A percentile compares a stretch with the other conserved stretches of the same genome.
Conservation (phyloP, 2,113 vertebrate genomes). For the Lonchura striata region DNA sequence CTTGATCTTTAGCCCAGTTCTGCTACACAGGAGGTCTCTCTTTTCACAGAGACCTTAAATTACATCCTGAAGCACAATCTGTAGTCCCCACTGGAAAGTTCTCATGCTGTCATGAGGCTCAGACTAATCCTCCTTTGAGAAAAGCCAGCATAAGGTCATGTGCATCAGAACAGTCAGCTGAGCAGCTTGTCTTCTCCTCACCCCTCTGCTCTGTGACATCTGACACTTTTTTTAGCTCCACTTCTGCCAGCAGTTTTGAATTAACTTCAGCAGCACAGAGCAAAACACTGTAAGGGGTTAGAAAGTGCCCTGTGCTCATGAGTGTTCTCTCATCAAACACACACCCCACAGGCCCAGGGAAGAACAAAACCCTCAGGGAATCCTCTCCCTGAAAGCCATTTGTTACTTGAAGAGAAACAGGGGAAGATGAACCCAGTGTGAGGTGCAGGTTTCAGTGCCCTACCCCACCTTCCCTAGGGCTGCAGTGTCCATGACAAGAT, state of each 20-base stretch:
- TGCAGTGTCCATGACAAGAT: background rate
- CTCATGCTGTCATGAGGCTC: background rate
- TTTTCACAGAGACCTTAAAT: constrained; percentile 14
- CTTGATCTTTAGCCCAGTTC: background rate
- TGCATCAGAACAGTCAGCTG: background rate
- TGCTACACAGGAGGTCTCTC: background rate
- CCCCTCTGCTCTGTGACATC: background rate
- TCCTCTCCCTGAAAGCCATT: background rate
- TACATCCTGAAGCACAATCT: background rate
- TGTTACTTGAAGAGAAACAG: background rate
- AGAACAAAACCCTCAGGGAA: background rate
- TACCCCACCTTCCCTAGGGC: background rate
- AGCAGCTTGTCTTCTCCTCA: constrained; percentile 11
- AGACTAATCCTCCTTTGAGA: constrained; percentile 15
- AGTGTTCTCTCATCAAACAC: background rate
- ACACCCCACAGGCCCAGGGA: background rate
- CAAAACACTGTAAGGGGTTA: background rate
- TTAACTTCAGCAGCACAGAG: background rate
- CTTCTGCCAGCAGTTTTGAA: constrained; percentile 5
- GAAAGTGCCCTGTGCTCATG: background rate
- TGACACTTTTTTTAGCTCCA: background rate
- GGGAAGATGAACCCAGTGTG: background rate
- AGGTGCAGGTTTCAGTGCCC: background rate
- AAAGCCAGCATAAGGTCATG: constrained; percentile 2
- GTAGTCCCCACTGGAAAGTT: background rate